Base-by-base conservation (phyloP, 1,140 invertebrate genomes). In the Hyposmocoma kahamanoa region DNA sequence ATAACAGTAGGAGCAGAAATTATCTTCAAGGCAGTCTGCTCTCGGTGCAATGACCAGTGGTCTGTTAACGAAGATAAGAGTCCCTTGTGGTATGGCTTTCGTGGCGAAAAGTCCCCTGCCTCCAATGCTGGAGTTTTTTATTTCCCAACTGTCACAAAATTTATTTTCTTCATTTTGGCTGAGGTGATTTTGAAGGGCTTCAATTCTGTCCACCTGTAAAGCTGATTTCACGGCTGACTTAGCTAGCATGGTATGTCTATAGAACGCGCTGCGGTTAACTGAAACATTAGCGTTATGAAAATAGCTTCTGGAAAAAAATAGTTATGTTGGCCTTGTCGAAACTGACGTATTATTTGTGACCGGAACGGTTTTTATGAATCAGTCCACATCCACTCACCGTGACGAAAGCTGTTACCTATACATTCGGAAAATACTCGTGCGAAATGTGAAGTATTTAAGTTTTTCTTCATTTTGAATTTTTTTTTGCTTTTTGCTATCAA, bases 21-120 rank as follows among this genome's bases (percentile, higher is more conserved):
- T 72, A 20, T 62, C 59, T 45, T 75, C 75, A 52, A 70, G 83
- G 51, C 48, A 49, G 50, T 80, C 58, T 15, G 66, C 82, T 57
- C 87, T 72, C 11, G 91, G 90, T 4, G 92, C 92, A 19, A 90
- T 58, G 0, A 92, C 76, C 2, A 93, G 54, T 0, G 92, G 89
- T 32, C 69, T 78, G 65, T 94, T 93, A 1, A 81, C 69, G 56
- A 92, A 91, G 19, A 94, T 90, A n/a, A 91, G 56, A 57, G 91
- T 89, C 8, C 91, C 91, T 17, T 80, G 63, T 11, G 75, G 64
- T 9, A 94, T 91, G 53, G 89, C 84, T 17, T 88, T 72, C 0
- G 59, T 84, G 0, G 92, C 91, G 54, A 93, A 90, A n/a, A 94
- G 42, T 30, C 92, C 92, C 38, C 91, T 87, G 11, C 92, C 92